A percentile compares a stretch with the other conserved stretches of the same genome.
phyloP scores from a whole-genome alignment of 2,113 vertebrate species.

The Xyrauchen texanus region DNA sequence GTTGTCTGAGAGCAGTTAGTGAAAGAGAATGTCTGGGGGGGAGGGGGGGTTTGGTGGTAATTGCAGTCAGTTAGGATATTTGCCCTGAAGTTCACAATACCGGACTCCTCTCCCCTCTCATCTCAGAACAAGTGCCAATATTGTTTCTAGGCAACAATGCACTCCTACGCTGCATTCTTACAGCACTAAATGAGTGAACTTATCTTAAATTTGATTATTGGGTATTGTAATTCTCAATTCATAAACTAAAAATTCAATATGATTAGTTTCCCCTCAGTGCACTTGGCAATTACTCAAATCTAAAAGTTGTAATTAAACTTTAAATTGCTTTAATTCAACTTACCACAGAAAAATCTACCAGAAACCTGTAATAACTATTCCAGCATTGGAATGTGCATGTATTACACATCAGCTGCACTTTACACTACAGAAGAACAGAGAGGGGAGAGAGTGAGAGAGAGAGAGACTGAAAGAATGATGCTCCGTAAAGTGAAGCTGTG shows the following conservation, averaged over 20 bases:
- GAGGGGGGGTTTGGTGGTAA: neutral
- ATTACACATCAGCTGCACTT: too few relatives aligned
- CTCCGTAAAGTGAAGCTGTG: too few relatives aligned
- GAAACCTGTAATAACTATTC: neutral
- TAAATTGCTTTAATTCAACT: constrained; percentile 5
- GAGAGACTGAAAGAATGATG: neutral
- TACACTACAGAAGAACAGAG: too few relatives aligned
- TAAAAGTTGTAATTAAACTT: neutral
- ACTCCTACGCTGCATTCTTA: neutral
- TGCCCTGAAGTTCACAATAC: neutral
- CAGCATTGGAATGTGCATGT: too few relatives aligned
- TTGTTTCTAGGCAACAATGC: neutral
- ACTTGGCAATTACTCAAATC: neutral
- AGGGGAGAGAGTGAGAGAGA: too few relatives aligned
- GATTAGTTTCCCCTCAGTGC: constrained; percentile 11
- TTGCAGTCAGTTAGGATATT: neutral
- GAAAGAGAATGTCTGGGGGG: neutral
- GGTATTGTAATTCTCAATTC: constrained; percentile 5
- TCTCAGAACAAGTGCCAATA: constrained; percentile 10
- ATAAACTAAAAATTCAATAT: neutral
- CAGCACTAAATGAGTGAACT: neutral
- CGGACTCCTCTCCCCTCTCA: neutral
- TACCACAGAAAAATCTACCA: neutral
- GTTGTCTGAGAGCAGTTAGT: neutral
- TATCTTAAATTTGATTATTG: constrained; percentile 1